Base-by-base conservation (phyloP, 2,888 invertebrate species). In the Orthonevra nobilis region DNA sequence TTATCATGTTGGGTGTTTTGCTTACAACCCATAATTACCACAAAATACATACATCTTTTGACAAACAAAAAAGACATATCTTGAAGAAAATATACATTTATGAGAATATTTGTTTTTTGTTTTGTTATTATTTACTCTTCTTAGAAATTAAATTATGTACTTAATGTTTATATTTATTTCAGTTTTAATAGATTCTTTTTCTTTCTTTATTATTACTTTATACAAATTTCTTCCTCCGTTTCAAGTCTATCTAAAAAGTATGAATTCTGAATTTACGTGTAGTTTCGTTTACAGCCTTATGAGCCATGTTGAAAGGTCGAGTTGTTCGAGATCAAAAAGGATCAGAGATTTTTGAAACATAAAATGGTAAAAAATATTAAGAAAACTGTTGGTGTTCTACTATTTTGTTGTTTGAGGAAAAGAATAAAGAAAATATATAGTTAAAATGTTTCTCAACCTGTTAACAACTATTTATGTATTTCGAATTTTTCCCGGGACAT, bases 401-500 rank as follows among this genome's bases (percentile, higher is more conserved):
- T 63, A 30, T 20, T 40, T 58, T 60, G 23, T 52, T 52, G n/a
- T 66, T 17, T 54, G n/a, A n/a, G n/a, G n/a, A 36, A 38, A 46
- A 34, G n/a, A 42, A 14, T n/a, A 28, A 36, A 38, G 14, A 17
- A 14, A 32, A 48, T 42, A 64, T 52, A 64, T 28, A 32, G n/a
- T n/a, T n/a, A n/a, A n/a, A n/a, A 34, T 32, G n/a, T 38, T 38
- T 40, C 10, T 63, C 52, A 52, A 20, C 36, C 36, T 32, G 34
- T 12, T 20, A 42, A 40, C 14, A 52, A 14, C 6, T 19, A 44
- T 73, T 93, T 96, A 96, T 91, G 96, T 96, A 91, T 96, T 97
- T 88, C 98, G 92, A 90, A 99, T 99, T 91, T 99, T 99, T 85
- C 99, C 99, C 84, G 99, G 99, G 83, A 99, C 97, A 90, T 99